Conservation (phyloP, 2,113 vertebrate species). For the Chrysemys picta region DNA sequence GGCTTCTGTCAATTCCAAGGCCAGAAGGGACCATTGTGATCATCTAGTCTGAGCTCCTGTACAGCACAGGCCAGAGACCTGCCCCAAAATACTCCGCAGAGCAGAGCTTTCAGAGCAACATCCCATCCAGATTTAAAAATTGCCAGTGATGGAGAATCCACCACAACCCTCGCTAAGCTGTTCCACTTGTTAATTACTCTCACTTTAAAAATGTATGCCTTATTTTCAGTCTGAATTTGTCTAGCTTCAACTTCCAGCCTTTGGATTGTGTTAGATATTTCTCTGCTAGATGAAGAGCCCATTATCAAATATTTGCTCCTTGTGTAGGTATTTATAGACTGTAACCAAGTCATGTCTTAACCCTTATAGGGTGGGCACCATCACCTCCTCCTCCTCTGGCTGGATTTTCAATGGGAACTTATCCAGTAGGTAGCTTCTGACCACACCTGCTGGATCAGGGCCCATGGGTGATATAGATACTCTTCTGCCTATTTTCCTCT, state of each 20-base stretch:
- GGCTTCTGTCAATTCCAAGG: too few relatives aligned
- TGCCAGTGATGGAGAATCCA: background rate
- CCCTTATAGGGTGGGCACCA: background rate
- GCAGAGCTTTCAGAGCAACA: background rate
- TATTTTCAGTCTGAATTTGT: background rate
- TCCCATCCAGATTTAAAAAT: too few relatives aligned
- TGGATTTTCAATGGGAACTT: background rate
- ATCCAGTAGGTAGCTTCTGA: background rate
- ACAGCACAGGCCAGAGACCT: too few relatives aligned
- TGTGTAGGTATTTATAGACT: background rate
- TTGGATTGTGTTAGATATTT: background rate
- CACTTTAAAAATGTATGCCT: rapidly evolving
- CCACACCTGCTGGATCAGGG: background rate
- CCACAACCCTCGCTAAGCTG: background rate
- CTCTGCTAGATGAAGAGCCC: background rate
- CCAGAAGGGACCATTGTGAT: too few relatives aligned
- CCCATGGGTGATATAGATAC: background rate
- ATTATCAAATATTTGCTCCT: background rate
- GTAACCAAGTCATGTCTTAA: background rate
- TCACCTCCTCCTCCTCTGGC: background rate
- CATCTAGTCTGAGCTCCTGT: too few relatives aligned
- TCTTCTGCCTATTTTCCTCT: background rate
- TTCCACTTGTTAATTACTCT: background rate
- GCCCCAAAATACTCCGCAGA: too few relatives aligned
- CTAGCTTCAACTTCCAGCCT: background rate